Evolutionary conservation across 2,113 vertebrate species (phyloP).

Genomic region (Rattus rattus): DNA sequence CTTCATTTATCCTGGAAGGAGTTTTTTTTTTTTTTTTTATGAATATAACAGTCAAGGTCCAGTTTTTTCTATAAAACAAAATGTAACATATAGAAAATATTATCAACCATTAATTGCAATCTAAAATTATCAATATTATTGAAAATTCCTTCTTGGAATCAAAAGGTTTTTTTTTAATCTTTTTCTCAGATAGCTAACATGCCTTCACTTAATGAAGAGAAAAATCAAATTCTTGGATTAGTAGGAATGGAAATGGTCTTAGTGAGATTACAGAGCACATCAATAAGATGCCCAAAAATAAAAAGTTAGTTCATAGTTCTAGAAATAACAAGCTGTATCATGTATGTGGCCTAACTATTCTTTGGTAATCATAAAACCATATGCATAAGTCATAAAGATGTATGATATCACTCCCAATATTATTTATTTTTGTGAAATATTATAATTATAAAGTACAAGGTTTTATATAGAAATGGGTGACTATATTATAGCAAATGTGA

Average conservation of each 20-base stretch:
- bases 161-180: neutral
- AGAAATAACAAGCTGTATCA: neutral
- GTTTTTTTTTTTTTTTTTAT: conserved; percentile 33
- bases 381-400: neutral
- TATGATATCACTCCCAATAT: neutral
- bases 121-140: neutral
- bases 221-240: neutral
- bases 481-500: neutral
- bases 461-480: neutral
- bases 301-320: neutral
- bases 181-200: neutral
- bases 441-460: neutral
- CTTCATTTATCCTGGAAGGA: neutral
- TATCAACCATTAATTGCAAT: neutral
- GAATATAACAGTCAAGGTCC: neutral
- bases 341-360: neutral
- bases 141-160: neutral
- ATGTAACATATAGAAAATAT: neutral
- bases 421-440: neutral
- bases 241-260: neutral
- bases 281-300: neutral
- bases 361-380: neutral
- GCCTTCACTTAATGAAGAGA: neutral
- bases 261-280: neutral
- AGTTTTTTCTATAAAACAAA: neutral